Conservation (phyloP, 2,888 invertebrate species). For the Drosophila emarginata region DNA sequence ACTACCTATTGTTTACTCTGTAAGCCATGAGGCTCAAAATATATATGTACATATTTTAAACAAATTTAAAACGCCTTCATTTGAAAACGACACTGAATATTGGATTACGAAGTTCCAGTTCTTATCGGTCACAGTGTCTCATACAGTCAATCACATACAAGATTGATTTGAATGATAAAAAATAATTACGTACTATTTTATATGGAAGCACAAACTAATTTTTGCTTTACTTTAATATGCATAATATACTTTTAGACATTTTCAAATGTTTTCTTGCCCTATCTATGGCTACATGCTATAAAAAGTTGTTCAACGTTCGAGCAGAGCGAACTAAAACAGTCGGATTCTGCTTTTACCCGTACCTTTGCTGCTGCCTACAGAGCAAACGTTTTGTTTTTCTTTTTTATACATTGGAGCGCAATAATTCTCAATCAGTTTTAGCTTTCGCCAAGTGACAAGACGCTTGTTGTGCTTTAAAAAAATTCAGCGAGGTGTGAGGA, state of each 20-base stretch:
- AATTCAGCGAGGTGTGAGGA: slow-evolving; percentile 69
- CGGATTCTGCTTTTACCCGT: neutral
- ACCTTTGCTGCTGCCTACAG: neutral
- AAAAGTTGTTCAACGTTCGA: neutral
- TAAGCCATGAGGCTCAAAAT: too few species aligned
- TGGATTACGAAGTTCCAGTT: too few species aligned
- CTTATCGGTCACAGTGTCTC: too few species aligned
- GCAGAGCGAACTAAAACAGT: neutral
- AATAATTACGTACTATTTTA: neutral
- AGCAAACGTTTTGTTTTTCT: neutral
- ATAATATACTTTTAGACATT: neutral
- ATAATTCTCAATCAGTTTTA: slow-evolving; percentile 60
- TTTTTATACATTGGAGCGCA: neutral
- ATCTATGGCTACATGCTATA: neutral
- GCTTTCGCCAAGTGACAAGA: neutral
- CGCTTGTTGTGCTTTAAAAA: rapidly evolving
- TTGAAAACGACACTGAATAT: too few species aligned
- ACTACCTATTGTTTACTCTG: too few species aligned
- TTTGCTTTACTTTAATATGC: neutral
- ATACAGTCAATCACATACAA: too few species aligned
- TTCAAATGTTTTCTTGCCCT: neutral
- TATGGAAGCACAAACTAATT: neutral
- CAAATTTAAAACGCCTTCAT: too few species aligned
- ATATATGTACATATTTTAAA: too few species aligned
- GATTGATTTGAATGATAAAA: too few species aligned